Evolutionary conservation across 2,797 vertebrate genomes (phyloP).

Genomic region (Trachops cirrhosus): DNA sequence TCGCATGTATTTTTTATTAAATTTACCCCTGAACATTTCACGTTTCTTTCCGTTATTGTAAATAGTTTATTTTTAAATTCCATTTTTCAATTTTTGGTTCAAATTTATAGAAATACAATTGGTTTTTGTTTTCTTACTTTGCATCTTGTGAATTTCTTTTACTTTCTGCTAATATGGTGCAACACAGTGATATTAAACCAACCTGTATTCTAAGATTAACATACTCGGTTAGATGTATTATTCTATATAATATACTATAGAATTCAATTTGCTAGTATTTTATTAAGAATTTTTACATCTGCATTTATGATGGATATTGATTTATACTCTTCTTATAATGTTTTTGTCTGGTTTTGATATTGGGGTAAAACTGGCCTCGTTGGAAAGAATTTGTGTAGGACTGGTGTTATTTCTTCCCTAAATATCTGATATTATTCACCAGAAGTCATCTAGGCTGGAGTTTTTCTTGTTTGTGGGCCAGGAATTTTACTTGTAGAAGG

Average conservation of each 20-base stretch:
- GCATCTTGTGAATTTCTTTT: background rate
- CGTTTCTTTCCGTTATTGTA: background rate
- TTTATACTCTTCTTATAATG: background rate
- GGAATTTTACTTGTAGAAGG: conserved; percentile 1
- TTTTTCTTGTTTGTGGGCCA: background rate
- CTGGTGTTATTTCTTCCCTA: background rate
- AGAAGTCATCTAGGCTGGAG: background rate
- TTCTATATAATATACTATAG: background rate
- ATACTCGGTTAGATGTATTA: background rate
- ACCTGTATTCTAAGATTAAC: background rate
- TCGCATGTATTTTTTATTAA: background rate
- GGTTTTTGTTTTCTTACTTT: background rate
- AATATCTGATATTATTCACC: background rate
- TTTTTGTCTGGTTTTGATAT: background rate
- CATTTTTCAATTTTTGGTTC: background rate
- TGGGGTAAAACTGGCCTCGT: background rate
- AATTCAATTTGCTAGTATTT: conserved; percentile 24
- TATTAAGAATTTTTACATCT: conserved; percentile 23
- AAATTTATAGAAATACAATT: background rate
- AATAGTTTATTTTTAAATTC: background rate
- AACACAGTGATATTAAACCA: background rate
- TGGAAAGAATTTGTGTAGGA: background rate
- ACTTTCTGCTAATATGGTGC: background rate
- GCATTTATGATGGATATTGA: background rate
- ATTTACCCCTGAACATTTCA: background rate